These are phyloP conservation scores for Enoplosus armatus DNA, from an alignment of 2,797 vertebrate species.

Conservation along the genomic window DNA sequence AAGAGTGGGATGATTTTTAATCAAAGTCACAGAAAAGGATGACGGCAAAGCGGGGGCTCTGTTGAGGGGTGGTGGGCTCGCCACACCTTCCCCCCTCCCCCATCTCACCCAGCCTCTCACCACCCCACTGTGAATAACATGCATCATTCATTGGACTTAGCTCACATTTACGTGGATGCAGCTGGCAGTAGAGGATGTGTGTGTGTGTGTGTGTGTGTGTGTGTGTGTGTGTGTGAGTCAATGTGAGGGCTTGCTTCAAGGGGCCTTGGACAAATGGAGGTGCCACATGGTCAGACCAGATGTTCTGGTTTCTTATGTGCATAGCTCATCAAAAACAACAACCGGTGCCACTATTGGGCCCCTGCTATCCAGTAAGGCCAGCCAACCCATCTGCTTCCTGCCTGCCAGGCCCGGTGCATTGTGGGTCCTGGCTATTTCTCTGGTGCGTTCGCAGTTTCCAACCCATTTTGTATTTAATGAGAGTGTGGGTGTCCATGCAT, in stretches of 20 bases:
- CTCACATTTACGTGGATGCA: conserved; percentile 81
- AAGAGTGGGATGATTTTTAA: conserved; percentile 86
- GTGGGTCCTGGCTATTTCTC: conserved; percentile 72
- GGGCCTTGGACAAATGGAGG: conserved; percentile 84
- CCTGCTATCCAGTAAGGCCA: conserved; percentile 75
- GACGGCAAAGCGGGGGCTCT: conserved; percentile 58
- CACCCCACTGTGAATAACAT: conserved; percentile 72
- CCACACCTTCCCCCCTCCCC: conserved; percentile 36
- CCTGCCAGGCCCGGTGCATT: conserved; percentile 77
- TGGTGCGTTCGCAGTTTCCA: conserved; percentile 46
- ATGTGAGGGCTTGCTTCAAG: conserved; percentile 75
- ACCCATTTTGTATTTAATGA: conserved; percentile 34
- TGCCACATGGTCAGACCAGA: conserved; percentile 93
- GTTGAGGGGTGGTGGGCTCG: conserved; percentile 38
- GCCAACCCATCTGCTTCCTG: conserved; percentile 91
- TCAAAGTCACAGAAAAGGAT: conserved; percentile 88
- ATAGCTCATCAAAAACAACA: conserved; percentile 88
- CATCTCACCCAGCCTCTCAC: conserved; percentile 41
- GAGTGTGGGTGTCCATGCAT: not conserved
- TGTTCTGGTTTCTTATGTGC: conserved; percentile 90
- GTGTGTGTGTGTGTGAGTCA: conserved; percentile 15
- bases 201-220: conserved; percentile 48
- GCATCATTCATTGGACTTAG: conserved; percentile 89
- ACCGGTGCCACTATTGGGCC: conserved; percentile 82
- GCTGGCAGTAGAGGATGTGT: conserved; percentile 66